Base-by-base conservation (phyloP, 1,140 invertebrate genomes). In the Drosophila pectinifera region DNA sequence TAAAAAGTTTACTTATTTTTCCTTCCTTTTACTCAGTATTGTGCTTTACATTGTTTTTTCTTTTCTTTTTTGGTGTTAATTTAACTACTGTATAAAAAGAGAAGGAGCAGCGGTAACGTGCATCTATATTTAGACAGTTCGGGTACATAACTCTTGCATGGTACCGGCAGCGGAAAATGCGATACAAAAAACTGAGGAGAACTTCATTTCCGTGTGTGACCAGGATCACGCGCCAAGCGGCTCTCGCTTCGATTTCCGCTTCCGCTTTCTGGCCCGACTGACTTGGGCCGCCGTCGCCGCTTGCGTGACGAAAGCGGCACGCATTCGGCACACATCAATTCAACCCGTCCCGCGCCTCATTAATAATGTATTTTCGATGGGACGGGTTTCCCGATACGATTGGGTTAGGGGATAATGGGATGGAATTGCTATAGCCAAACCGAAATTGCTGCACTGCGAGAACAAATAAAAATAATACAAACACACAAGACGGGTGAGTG, bases 221-320 rank as follows among this genome's bases (percentile, higher is more conserved):
- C 65, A 70, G 65, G n/a, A 72, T 57, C 64, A 72, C 68, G 65
- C 79, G 61, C 80, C 69, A 74, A 58, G 55, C 53, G 65, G 59
- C 62, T 63, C 65, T 81, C 62, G 62, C 59, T 79, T 85, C 68
- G 73, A 84, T 85, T 86, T 84, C 81, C 77, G 78, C 55, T 84
- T 84, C 81, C 81, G 81, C 36, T 53, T 49, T 72, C 43, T 45
- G 34, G 38, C 45, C 39, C 22, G 36, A 57, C 48, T 55, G 51
- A 64, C 45, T 57, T 64, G 51, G 41, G 34, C 41, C 46, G 42
- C 11, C 10, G 10, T 2, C 16, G 28, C 38, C 51, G 48, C n/a
- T 80, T 73, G 74, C 69, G 69, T 82, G 78, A 61, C 46, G 62
- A 86, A 46, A 65, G 39, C 45, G 46, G 72, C 73, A 76, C 73